Conservation (phyloP, 1,140 invertebrate species). For the Drosophila nebulosa region DNA sequence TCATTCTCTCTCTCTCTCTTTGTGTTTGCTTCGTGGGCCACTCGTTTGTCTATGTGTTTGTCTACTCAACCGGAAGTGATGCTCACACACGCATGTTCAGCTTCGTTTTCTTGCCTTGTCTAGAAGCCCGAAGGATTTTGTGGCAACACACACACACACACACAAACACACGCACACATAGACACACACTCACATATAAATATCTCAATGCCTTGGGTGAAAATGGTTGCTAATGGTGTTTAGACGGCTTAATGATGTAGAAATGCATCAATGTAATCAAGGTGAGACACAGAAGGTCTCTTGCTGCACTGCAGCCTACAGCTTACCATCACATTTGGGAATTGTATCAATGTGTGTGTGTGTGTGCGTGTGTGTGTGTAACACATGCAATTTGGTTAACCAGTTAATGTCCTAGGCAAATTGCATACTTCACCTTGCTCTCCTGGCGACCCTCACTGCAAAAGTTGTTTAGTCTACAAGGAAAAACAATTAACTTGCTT, state of each 20-base stretch:
- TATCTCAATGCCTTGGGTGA: constrained; percentile 41
- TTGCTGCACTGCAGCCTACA: constrained; percentile 9
- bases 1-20: not conserved
- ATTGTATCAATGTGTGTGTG: too few species aligned
- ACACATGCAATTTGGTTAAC: constrained; percentile 44
- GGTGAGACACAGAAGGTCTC: constrained; percentile 32
- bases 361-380: not conserved
- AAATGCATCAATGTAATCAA: constrained; percentile 75
- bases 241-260: constrained; percentile 72
- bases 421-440: constrained; percentile 49
- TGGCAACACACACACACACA: not conserved
- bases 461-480: not conserved
- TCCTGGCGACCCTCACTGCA: not conserved
- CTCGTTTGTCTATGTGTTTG: constrained; percentile 32
- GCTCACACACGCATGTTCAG: constrained; percentile 31
- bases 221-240: constrained; percentile 61
- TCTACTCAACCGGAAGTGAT: constrained; percentile 68
- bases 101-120: constrained; percentile 20
- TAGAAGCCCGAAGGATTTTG: not conserved
- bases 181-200: not conserved
- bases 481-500: constrained; percentile 39
- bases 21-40: not conserved
- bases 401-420: constrained; percentile 36
- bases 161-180: constrained; percentile 3
- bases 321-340: not conserved